Evolutionary conservation across 1,140 invertebrate genomes (phyloP).

Genomic region (Lordiphosa clarofinis): DNA sequence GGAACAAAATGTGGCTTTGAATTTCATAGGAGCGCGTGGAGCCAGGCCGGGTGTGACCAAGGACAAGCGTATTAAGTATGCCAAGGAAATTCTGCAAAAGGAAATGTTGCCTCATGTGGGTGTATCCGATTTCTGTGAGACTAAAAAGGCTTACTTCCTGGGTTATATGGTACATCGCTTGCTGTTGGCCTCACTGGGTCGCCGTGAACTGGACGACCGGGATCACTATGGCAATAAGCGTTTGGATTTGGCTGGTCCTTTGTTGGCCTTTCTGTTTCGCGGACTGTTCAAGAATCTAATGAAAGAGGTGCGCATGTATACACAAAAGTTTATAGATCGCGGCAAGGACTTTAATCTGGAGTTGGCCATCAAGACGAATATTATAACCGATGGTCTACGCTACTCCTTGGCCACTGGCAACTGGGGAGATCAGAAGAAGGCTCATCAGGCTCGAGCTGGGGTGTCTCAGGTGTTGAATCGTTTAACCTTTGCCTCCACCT

Average conservation of each 20-base stretch:
- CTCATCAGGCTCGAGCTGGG: slow-evolving; percentile 97
- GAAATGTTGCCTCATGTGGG: slow-evolving; percentile 99
- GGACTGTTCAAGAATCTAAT: slow-evolving; percentile 95
- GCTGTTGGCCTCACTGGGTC: slow-evolving; percentile 94
- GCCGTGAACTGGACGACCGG: slow-evolving; percentile 97
- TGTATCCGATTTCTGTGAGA: slow-evolving; percentile 99
- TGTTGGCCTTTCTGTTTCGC: slow-evolving; percentile 97
- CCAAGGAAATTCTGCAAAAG: slow-evolving; percentile 98
- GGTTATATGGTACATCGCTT: slow-evolving; percentile 99
- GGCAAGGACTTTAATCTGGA: slow-evolving; percentile 99
- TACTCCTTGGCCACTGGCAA: slow-evolving; percentile 99
- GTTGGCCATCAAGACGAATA: slow-evolving; percentile 97
- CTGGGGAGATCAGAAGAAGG: slow-evolving; percentile 99
- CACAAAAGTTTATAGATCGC: slow-evolving; percentile 99
- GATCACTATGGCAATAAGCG: slow-evolving; percentile 99
- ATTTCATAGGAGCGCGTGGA: slow-evolving; percentile 98
- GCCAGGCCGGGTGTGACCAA: slow-evolving; percentile 98
- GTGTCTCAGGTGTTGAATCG: slow-evolving; percentile 96
- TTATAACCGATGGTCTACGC: slow-evolving; percentile 98
- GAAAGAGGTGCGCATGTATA: slow-evolving; percentile 98
- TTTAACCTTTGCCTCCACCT: slow-evolving; percentile 97
- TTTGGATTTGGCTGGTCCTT: slow-evolving; percentile 96
- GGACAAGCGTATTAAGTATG: slow-evolving; percentile 99
- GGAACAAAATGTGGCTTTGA: slow-evolving; percentile 98
- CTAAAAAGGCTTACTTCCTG: slow-evolving; percentile 98